Base-by-base conservation (phyloP, 2,797 vertebrate species). In the Sebastes variabilis region DNA sequence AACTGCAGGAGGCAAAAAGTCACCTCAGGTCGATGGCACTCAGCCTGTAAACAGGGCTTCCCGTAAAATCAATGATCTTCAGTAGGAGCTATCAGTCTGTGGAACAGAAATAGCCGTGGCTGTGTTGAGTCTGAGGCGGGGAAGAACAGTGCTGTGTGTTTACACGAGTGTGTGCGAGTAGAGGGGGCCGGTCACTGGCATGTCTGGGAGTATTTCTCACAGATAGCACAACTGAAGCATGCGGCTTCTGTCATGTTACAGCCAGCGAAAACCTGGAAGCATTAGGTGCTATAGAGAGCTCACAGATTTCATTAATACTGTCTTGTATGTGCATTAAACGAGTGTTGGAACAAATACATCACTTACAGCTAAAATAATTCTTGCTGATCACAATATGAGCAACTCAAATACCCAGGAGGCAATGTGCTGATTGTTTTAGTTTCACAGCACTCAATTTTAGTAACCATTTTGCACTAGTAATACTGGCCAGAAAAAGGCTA, bases 1-100 rank as follows among this genome's bases (percentile, higher is more conserved):
- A 95, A 96, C 97, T 97, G 97, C 97, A 98, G 96, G 94, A 99
- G 97, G 96, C 96, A 97, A 97, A 96, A 97, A 99, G 98, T 98
- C 98, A 98, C 97, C 97, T 97, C 97, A 98, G 98, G 98, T 99
- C 98, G 97, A 99, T 99, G 96, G 97, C 96, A 96, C 97, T 98
- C 97, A 97, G 97, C 97, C 98, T 98, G 98, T 97, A 98, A 99
- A 98, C 98, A 98, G 90, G 96, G 97, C 97, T 99, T 99, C 98
- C 99, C 97, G 97, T 99, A 99, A 99, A 99, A 99, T 99, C 98
- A 99, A 99, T 99, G 97, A 97, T 97, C 97, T 97, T 97, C 97
- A 97, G 98, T 97, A 96, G 97, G 92, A 97, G 96, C 96, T 95
- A 96, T 96, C 96, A 96, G 96, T 96, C 95, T 96, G 95, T 93